These are phyloP conservation scores for Drosophila lini DNA, from an alignment of 1,140 invertebrate species.

Conservation along the genomic window DNA sequence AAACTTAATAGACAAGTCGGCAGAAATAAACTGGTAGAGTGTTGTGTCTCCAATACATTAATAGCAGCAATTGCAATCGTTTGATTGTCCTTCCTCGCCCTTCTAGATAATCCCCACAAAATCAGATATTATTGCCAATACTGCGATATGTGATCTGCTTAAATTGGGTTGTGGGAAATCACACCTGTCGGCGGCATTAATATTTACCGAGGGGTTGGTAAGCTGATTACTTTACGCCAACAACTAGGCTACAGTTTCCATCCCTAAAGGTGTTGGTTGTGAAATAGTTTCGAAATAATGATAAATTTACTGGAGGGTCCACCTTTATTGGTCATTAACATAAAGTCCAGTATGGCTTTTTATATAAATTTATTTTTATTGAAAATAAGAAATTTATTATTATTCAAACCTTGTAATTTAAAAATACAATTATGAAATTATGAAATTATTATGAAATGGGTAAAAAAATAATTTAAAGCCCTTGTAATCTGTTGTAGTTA, in stretches of 20 bases:
- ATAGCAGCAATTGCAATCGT: slow-evolving; percentile 44
- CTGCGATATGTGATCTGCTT: slow-evolving; percentile 36
- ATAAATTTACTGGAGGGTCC: not conserved
- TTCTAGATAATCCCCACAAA: slow-evolving; percentile 26
- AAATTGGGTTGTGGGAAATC: slow-evolving; percentile 35
- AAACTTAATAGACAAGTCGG: slow-evolving; percentile 70
- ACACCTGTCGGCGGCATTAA: slow-evolving; percentile 24
- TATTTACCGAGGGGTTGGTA: slow-evolving; percentile 13
- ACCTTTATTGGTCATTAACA: too few relatives aligned
- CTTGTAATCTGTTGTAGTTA: not conserved
- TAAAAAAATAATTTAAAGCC: too few relatives aligned
- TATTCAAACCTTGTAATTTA: too few relatives aligned
- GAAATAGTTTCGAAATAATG: not conserved
- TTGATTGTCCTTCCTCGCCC: slow-evolving; percentile 18
- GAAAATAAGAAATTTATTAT: too few relatives aligned
- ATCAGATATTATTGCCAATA: slow-evolving; percentile 36
- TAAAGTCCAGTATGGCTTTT: too few relatives aligned
- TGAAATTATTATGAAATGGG: too few relatives aligned
- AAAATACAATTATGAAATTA: too few relatives aligned
- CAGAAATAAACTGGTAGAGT: slow-evolving; percentile 7
- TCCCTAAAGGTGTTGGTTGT: slow-evolving; percentile 20
- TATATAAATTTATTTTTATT: too few relatives aligned
- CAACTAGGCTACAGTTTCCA: not conserved
- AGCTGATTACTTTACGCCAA: slow-evolving; percentile 28
- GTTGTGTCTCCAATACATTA: slow-evolving; percentile 17